phyloP scores from a whole-genome alignment of 2,888 invertebrate species.

The Leptopterna dolabrata region DNA sequence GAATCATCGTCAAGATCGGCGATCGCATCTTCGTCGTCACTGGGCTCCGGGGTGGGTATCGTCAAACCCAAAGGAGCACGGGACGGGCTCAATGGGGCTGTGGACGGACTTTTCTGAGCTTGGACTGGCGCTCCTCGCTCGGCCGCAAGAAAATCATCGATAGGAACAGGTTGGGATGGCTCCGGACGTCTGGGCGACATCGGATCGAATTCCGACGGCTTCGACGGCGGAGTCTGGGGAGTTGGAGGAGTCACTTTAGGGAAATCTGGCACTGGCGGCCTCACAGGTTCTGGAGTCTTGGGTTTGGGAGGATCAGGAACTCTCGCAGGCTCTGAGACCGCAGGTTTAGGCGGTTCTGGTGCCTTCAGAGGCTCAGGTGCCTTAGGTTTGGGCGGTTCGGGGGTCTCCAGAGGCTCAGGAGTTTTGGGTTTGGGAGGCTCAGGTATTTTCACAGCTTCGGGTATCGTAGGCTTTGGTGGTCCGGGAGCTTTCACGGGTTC shows the following conservation, averaged over 20 bases:
- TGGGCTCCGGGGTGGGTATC: conserved; percentile 43
- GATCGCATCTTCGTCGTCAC: conserved; percentile 51
- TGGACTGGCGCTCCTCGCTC: conserved; percentile 22
- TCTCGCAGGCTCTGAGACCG: conserved; percentile 32
- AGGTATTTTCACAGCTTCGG: conserved; percentile 9
- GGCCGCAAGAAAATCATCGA: conserved; percentile 42
- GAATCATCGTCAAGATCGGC: conserved; percentile 35
- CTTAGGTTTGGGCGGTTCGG: conserved; percentile 25
- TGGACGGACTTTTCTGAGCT: neutral
- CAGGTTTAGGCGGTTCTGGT: neutral
- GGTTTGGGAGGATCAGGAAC: conserved; percentile 51
- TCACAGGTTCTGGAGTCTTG: conserved; percentile 22
- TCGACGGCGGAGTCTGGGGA: neutral
- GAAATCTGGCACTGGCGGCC: neutral
- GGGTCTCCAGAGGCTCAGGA: conserved; percentile 19
- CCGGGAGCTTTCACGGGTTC: conserved; percentile 12
- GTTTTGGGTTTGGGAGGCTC: conserved; percentile 12
- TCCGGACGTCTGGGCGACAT: neutral
- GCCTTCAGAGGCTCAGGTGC: conserved; percentile 37
- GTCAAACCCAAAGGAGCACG: neutral
- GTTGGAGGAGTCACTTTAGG: conserved; percentile 38
- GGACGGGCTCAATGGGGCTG: neutral
- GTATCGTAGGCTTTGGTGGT: conserved; percentile 8
- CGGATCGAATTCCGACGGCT: conserved; percentile 15
- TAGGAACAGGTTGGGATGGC: conserved; percentile 34